Percentiles rank a stretch among this genome's conserved stretches.
phyloP scores from a whole-genome alignment of 2,888 invertebrate genomes.

The Craniophora ligustri region DNA sequence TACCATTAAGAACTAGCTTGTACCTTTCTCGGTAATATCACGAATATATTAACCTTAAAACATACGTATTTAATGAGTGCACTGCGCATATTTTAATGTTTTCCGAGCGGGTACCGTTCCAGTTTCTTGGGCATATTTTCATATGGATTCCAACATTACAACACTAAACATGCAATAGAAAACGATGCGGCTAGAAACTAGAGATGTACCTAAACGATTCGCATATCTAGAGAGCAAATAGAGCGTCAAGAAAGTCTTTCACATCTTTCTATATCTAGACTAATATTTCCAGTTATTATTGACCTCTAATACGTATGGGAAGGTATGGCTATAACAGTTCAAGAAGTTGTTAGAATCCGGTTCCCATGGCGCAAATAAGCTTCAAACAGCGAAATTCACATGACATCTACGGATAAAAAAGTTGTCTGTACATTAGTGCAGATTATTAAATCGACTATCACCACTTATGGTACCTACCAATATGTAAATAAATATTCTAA shows the following conservation, averaged over 20 bases:
- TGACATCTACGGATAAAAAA: conserved; percentile 36
- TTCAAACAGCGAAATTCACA: conserved; percentile 47
- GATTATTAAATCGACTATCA: conserved; percentile 9
- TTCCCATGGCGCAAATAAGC: conserved; percentile 45
- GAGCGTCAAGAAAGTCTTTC: conserved; percentile 47
- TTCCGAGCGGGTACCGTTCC: conserved; percentile 45
- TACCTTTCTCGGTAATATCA: conserved; percentile 31
- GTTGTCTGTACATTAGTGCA: conserved; percentile 21
- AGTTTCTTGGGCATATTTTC: conserved; percentile 58
- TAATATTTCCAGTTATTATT: conserved; percentile 34
- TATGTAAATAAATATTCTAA: too few species aligned
- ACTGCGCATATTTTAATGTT: conserved; percentile 44
- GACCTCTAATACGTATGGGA: conserved; percentile 29
- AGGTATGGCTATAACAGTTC: conserved; percentile 34
- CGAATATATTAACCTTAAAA: conserved; percentile 44
- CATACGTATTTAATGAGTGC: conserved; percentile 27
- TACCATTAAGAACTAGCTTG: conserved; percentile 11
- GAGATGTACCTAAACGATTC: conserved; percentile 34
- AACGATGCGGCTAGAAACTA: conserved; percentile 21
- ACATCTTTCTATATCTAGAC: conserved; percentile 29
- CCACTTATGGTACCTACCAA: neutral
- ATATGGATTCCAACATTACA: conserved; percentile 54
- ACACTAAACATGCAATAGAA: conserved; percentile 40
- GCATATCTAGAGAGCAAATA: conserved; percentile 41
- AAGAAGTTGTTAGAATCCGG: conserved; percentile 22